Evolutionary conservation across 1,140 invertebrate species (phyloP), one percentile per base, ranked within the genome.

Genomic region (Drosophila orosa): DNA sequence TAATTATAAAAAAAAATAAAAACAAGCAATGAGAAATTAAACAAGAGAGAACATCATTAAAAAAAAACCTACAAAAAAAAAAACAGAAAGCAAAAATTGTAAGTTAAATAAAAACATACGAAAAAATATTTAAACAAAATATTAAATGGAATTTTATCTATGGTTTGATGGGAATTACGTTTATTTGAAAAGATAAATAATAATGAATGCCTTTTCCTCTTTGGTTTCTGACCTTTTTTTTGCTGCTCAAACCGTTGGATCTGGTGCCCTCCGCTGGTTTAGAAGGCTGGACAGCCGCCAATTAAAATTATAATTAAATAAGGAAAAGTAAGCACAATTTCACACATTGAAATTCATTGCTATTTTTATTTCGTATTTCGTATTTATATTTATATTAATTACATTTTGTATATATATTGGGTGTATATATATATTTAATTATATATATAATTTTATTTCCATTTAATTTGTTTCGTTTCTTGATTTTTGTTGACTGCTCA

Each of bases 311-410:
- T 39, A 17, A 39, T 42, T 13, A 12, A 25, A 12, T 54, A n/a
- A 29, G 3, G 5, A 35, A 22, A 44, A 35, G 4, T 19, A 27
- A 33, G 0, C 12, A 7, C 22, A 33, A 33, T 72, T 66, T 33
- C 59, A 76, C 59, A 80, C 66, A 81, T 83, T 78, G 69, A 82
- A 83, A 82, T 82, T 82, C 74, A 83, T 83, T 83, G 68, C 80
- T 74, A 78, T 76, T 60, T 80, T 80, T 80, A 57, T 57, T 72
- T 69, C 61, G 45, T 71, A 71, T 71, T 69, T 71, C 61, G 48
- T 52, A 69, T 72, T 50, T 71, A 59, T 52, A 69, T 72, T 50
- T 71, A 59, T 72, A 59, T 59, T 72, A 58, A 68, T 69, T 69
- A 68, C 63, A 69, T 68, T 55, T 68, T 69, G 67, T 69, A 56